Conservation (phyloP, 2,797 vertebrate species). For the Cyprinella venusta region DNA sequence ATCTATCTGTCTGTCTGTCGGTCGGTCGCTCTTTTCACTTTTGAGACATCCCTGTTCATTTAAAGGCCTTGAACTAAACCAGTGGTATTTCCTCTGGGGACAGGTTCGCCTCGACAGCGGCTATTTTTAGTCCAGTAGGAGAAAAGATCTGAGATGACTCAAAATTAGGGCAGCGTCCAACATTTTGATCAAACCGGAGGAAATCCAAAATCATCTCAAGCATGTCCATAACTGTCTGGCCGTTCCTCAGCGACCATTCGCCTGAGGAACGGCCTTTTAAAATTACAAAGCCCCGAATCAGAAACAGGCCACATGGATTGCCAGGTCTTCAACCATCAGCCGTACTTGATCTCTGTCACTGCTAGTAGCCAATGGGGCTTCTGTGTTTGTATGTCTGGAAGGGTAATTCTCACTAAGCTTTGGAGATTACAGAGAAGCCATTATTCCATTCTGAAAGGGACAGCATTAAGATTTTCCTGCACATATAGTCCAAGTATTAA, state of each 20-base stretch:
- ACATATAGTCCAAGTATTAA: constrained; percentile 36
- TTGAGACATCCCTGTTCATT: not conserved
- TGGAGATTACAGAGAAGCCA: constrained; percentile 38
- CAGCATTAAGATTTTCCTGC: constrained; percentile 18
- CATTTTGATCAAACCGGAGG: constrained; percentile 54
- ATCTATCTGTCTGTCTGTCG: not conserved
- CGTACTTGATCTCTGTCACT: constrained; percentile 10
- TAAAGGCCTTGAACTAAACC: constrained; percentile 17
- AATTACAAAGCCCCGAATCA: constrained; percentile 45
- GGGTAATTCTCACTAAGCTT: constrained; percentile 25
- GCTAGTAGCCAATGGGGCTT: constrained; percentile 15
- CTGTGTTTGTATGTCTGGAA: constrained; percentile 29
- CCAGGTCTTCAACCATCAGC: constrained; percentile 33
- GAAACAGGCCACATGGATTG: constrained; percentile 37
- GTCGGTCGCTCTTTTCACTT: not conserved
- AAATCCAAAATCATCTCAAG: constrained; percentile 55
- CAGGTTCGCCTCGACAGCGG: not conserved
- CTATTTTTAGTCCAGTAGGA: constrained; percentile 56
- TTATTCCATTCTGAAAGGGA: constrained; percentile 20
- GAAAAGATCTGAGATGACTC: constrained; percentile 51
- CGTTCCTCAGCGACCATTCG: constrained; percentile 3
- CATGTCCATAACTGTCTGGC: constrained; percentile 57
- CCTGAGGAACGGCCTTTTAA: constrained; percentile 42
- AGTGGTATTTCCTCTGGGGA: constrained; percentile 18
- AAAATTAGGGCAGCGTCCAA: constrained; percentile 59